Evolutionary conservation across 2,888 invertebrate species (phyloP).

Genomic region (Odiellus spinosus): DNA sequence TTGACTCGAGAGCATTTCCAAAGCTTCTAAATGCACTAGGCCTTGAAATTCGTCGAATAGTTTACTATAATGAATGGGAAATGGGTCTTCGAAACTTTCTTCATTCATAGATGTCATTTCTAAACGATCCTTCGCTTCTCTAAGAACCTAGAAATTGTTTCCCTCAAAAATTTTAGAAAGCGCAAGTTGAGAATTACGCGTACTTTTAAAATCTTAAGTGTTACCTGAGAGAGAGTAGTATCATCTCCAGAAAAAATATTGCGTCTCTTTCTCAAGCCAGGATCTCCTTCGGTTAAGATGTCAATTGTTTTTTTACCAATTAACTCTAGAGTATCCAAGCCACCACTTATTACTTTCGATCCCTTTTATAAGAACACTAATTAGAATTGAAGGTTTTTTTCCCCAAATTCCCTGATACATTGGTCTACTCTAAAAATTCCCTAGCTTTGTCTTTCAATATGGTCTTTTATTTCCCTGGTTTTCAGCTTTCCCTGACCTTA

Average conservation of each 20-base stretch:
- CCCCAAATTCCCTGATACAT: no score
- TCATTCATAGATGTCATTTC: conserved; percentile 38
- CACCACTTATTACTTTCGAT: conserved; percentile 52
- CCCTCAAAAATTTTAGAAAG: not conserved
- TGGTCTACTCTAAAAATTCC: no score
- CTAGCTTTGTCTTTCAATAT: no score
- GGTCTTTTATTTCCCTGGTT: no score
- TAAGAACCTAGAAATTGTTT: conserved; percentile 33
- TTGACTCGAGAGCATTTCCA: conserved; percentile 76
- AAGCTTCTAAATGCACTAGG: conserved; percentile 70
- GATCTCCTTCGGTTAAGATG: conserved; percentile 79
- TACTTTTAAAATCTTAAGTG: no score
- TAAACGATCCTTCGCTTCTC: conserved; percentile 47
- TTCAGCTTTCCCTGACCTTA: no score
- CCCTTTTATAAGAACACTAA: conserved; percentile 14
- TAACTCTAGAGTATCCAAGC: conserved; percentile 72
- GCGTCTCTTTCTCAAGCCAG: conserved; percentile 61
- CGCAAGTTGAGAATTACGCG: no score
- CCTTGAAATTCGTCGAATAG: conserved; percentile 78
- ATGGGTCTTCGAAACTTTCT: conserved; percentile 34
- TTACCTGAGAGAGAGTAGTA: conserved; percentile 28
- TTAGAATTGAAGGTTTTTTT: not conserved
- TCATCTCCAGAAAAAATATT: conserved; percentile 39
- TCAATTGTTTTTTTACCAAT: conserved; percentile 92
- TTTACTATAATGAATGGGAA: conserved; percentile 49